Base-by-base conservation (phyloP, 92 coral and sea anemone genomes). In the Zoanthus gigantus region DNA sequence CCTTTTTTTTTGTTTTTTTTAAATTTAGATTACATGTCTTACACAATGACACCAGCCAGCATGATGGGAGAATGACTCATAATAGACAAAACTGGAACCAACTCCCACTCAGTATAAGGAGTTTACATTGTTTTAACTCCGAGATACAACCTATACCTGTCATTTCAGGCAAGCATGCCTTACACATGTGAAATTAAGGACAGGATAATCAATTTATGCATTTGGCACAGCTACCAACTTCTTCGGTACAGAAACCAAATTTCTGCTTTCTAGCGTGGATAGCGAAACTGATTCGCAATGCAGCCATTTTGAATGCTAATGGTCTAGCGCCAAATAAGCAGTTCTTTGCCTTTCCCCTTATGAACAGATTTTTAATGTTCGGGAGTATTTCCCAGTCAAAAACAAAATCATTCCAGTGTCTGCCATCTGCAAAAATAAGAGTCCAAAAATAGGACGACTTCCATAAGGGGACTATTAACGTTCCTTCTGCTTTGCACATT, bases 361-460 rank as follows among this genome's bases (percentile, higher is more conserved):
- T 74, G 37, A 74, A 74, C 30, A 47, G 2, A 3, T 74, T 44
- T n/a, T 46, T 74, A 1, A 74, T 47, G 34, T 74, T 23, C 6
- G 78, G 58, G 5, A 74, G 78, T 45, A 74, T 46, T 47, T 74
- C 78, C 78, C 58, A 46, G 34, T 74, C 78, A 48, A 53, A 12
- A 53, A 78, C 48, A 58, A 78, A 78, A 32, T 14, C 8, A 34
- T 58, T 58, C 47, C 86, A 87, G 37, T 87, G 90, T 9, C 32
- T 75, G 34, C 90, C 74, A 30, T 87, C 90, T 50, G 0, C 79
- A 6, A 79, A 87, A 45, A 87, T 56, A 3, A 87, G 74, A 1
- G 78, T 78, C 90, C 86, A 87, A 63, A 74, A 76, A 30, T 65
- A 34, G 1, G 83, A 50, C 32, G 83, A 86, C 10, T 86, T 86